Percentiles rank a stretch among this genome's conserved stretches.
Conservation (phyloP, 1,140 invertebrate species). For the Drosophila tani region DNA sequence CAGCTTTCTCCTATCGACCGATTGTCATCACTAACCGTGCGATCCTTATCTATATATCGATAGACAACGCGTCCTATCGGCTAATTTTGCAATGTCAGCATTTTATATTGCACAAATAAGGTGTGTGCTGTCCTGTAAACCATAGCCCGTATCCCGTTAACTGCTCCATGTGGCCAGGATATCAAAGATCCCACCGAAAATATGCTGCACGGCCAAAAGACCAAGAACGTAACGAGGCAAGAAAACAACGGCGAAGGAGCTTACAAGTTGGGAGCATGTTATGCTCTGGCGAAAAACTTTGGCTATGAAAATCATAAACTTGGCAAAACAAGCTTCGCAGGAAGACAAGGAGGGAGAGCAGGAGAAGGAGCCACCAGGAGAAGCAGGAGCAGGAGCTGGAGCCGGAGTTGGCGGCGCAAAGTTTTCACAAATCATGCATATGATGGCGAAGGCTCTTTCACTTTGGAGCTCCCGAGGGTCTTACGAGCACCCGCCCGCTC, state of each 20-base stretch:
- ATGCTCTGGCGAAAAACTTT: conserved; percentile 72
- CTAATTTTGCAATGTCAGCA: conserved; percentile 24
- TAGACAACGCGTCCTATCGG: conserved; percentile 13
- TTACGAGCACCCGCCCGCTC: conserved; percentile 11
- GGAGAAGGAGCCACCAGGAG: conserved; percentile 10
- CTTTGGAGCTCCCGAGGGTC: conserved; percentile 33
- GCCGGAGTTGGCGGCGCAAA: conserved; percentile 55
- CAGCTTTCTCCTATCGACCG: neutral
- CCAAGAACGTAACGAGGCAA: conserved; percentile 19
- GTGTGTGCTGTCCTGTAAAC: neutral
- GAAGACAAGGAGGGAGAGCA: conserved; percentile 1
- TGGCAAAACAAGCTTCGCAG: conserved; percentile 66
- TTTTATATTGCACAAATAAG: conserved; percentile 5
- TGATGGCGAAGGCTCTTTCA: conserved; percentile 68
- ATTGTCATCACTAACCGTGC: neutral
- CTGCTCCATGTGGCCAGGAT: conserved; percentile 34
- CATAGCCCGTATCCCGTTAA: conserved; percentile 36
- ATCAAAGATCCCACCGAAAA: conserved; percentile 57
- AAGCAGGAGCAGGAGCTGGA: neutral
- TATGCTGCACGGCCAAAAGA: conserved; percentile 30
- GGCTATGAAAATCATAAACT: conserved; percentile 82
- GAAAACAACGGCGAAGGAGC: conserved; percentile 57
- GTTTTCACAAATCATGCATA: conserved; percentile 82
- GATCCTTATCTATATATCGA: neutral
- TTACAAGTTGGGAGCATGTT: conserved; percentile 70